Evolutionary conservation across 2,797 vertebrate genomes (phyloP).

Genomic region (Chelonia mydas): DNA sequence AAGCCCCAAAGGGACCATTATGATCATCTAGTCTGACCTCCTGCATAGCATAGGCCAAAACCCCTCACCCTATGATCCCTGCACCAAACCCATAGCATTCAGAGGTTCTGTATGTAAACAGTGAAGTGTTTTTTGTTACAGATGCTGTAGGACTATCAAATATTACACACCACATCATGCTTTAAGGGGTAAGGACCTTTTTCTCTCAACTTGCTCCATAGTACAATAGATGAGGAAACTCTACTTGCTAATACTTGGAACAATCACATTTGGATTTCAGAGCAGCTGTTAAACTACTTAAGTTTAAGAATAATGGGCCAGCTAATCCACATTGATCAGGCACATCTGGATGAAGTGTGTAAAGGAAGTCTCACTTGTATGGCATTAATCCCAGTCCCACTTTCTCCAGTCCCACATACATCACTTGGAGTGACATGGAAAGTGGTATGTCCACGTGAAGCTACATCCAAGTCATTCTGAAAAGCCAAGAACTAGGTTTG

Average conservation of each 20-base stretch:
- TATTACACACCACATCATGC: background rate
- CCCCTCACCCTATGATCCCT: accelerated
- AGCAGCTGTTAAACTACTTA: background rate
- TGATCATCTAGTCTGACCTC: background rate
- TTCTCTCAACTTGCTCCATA: background rate
- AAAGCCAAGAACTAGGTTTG: background rate
- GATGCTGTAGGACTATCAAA: background rate
- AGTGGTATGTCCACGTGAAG: background rate
- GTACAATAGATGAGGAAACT: accelerated
- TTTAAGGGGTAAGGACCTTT: background rate
- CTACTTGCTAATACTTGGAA: background rate
- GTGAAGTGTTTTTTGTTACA: background rate
- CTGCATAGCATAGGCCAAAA: background rate
- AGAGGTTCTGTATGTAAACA: background rate
- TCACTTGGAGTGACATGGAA: background rate
- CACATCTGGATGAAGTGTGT: background rate
- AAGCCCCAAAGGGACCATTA: background rate
- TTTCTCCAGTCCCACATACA: background rate
- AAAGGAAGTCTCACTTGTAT: background rate
- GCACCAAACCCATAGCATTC: background rate
- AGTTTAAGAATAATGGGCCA: background rate
- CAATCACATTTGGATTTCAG: background rate
- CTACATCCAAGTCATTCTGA: background rate
- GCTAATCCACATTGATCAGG: background rate
- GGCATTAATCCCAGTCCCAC: background rate